Conservation (phyloP, 2,888 invertebrate species). For the Sphaerophoria rueppellii region DNA sequence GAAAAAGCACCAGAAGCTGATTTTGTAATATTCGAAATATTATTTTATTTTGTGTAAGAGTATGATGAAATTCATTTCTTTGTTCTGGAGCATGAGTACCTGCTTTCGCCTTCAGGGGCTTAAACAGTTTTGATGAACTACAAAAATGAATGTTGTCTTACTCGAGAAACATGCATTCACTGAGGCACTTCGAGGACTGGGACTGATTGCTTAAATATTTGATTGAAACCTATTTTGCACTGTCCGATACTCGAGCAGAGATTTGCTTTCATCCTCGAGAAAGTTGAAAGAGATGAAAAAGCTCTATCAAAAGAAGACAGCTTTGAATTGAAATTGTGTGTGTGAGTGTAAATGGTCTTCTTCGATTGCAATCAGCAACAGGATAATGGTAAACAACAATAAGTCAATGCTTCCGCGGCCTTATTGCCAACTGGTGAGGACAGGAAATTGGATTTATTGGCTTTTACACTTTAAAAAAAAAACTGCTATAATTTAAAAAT, state of each 20-base stretch:
- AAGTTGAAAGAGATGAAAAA: background rate
- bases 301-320: conserved; percentile 6
- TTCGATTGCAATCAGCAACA: conserved; percentile 51
- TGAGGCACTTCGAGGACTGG: background rate
- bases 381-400: conserved; percentile 59
- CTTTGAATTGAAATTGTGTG: too few species aligned
- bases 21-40: conserved; percentile 35
- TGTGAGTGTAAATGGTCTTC: background rate
- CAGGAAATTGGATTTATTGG: background rate
- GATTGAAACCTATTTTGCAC: conserved; percentile 20
- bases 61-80: too few species aligned
- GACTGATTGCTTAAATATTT: conserved; percentile 13
- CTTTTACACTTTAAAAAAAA: background rate
- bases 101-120: background rate
- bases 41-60: too few species aligned
- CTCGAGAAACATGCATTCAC: conserved; percentile 2
- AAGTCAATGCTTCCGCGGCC: conserved; percentile 50
- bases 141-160: conserved; percentile 51
- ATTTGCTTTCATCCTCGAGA: too few species aligned
- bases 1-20: conserved; percentile 13
- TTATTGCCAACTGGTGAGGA: conserved; percentile 33
- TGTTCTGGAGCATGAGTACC: background rate
- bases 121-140: background rate
- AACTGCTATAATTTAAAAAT: background rate
- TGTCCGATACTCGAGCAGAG: background rate